Percentiles rank a stretch among this genome's conserved stretches.
These are phyloP conservation scores for Mesopsocus fuscifrons DNA, from an alignment of 2,888 invertebrate species.

Conservation along the genomic window DNA sequence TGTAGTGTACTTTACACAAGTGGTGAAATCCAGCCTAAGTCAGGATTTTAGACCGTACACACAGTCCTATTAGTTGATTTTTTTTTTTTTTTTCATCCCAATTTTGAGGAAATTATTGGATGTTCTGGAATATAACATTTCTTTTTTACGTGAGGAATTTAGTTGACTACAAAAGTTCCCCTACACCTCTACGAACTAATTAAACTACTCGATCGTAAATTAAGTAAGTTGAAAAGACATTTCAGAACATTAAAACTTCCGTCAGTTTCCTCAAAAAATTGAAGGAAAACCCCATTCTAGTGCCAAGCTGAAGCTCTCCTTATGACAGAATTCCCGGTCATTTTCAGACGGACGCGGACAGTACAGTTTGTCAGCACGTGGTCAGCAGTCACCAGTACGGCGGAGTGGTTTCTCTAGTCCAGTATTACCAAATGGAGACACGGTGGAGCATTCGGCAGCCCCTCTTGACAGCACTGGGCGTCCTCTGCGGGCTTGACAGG, in stretches of 20 bases:
- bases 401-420: conserved; percentile 64
- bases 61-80: no score
- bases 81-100: conserved; percentile 10
- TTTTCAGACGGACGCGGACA: conserved; percentile 79
- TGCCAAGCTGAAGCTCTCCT: no score
- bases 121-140: no score
- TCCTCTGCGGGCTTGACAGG: conserved; percentile 69
- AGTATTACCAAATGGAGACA: conserved; percentile 93
- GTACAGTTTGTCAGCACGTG: conserved; percentile 67
- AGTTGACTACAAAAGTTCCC: not conserved
- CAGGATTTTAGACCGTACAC: no score
- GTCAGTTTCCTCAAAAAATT: no score
- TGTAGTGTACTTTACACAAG: no score
- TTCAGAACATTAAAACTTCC: no score
- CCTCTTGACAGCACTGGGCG: conserved; percentile 67
- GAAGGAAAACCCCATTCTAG: no score
- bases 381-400: conserved; percentile 68
- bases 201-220: no score
- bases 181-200: not conserved
- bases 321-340: no score
- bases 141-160: not conserved
- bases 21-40: no score
- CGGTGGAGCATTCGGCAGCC: conserved; percentile 69
- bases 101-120: conserved; percentile 10
- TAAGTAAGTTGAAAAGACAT: no score